A percentile compares a stretch with the other conserved stretches of the same genome.
phyloP scores from a whole-genome alignment of 2,113 vertebrate genomes.

The Petaurus breviceps region DNA sequence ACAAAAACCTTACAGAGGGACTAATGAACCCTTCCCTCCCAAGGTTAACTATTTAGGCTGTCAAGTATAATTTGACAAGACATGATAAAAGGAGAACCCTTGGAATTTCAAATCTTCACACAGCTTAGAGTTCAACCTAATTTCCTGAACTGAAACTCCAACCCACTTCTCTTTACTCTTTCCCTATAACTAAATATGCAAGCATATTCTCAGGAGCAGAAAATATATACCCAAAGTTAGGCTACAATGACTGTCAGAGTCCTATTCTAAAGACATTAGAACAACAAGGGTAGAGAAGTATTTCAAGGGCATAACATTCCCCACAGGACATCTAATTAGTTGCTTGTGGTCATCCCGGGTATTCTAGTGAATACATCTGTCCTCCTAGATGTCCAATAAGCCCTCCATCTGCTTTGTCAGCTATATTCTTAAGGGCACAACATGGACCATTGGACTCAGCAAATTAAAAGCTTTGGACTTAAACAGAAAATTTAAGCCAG shows the following conservation, averaged over 20 bases:
- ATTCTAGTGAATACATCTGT: conserved; percentile 46
- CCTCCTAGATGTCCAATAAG: conserved; percentile 43
- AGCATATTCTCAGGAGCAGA: background rate
- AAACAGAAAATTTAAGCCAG: conserved; percentile 17
- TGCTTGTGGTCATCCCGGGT: conserved; percentile 47
- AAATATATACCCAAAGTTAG: conserved; percentile 25
- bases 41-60: conserved; percentile 45
- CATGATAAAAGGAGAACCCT: conserved; percentile 32
- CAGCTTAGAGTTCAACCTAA: conserved; percentile 23
- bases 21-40: background rate
- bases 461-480: conserved; percentile 46
- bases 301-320: conserved; percentile 21
- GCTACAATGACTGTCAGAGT: conserved; percentile 12
- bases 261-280: conserved; percentile 40
- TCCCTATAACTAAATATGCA: background rate
- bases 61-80: conserved; percentile 12
- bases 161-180: background rate
- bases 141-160: background rate
- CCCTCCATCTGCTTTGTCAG: conserved; percentile 43
- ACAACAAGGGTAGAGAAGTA: conserved; percentile 28
- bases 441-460: background rate
- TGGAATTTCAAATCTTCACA: background rate
- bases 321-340: conserved; percentile 51
- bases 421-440: conserved; percentile 19
- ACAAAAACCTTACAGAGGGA: conserved; percentile 28